Base-by-base conservation (phyloP, 1,140 invertebrate species). In the Scaptomyza pallida region DNA sequence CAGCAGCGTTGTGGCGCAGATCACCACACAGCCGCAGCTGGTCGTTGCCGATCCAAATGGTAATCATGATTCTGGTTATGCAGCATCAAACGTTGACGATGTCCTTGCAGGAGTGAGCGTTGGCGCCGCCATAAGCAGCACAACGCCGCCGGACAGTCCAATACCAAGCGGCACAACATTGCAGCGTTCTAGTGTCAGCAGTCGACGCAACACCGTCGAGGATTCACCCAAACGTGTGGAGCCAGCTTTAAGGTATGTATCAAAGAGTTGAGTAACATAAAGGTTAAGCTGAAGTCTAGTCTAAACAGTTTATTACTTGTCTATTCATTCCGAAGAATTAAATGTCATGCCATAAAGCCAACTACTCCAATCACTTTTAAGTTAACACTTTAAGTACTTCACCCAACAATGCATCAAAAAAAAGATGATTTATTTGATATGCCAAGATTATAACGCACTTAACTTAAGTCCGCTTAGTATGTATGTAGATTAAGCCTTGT, bases 41-140 rank as follows among this genome's bases (percentile, higher is more conserved):
- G 81, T 85, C 35, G 88, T 93, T 26, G 92, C 92, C 23, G 95
- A 95, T 79, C 93, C 95, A 17, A 96, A 96, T 89, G 95, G 95
- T 64, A 96, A 96, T 92, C 95, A 96, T 91, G 95, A 96, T 91
- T 95, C 95, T 37, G 95, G 95, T 43, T 96, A 96, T 91, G 95
- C 94, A 15, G 93, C 95, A 65, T 95, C 94, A 77, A 94, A 94
- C 85, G 90, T 93, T 77, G 94, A 93, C 91, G 93, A 92, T 89
- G 86, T 91, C 78, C 82, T 91, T 89, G 89, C 90, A 86, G 82
- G 80, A 83, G 80, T 85, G 76, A 78, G 76, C 59, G 64, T 74
- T 62, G 76, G 69, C 35, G 74, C 78, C 47, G 85, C 67, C 30
- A 73, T 69, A 4, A 79, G 82, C 75, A 90, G 77, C 65, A 78